phyloP scores from a whole-genome alignment of 53 echinoderm and acorn worm genomes.

The Pentamera pediparva region DNA sequence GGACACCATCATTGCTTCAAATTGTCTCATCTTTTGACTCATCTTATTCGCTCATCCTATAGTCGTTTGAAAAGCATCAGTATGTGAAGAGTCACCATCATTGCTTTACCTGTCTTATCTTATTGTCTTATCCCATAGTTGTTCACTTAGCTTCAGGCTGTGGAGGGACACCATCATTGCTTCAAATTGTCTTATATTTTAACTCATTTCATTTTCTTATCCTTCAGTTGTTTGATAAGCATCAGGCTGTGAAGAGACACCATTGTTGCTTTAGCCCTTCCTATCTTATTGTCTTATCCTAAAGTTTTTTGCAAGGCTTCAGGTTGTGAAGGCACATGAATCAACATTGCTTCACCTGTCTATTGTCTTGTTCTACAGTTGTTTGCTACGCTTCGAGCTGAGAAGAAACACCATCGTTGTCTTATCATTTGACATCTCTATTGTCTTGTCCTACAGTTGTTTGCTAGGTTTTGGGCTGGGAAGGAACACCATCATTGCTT shows the following conservation, averaged over 20 bases:
- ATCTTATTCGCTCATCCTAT: too few relatives aligned
- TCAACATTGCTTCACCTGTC: conserved; percentile 75
- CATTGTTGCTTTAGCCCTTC: too few relatives aligned
- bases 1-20: conserved; percentile 79
- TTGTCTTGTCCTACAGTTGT: conserved; percentile 42
- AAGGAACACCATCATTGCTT: conserved; percentile 83
- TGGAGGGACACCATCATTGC: too few relatives aligned
- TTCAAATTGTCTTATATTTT: too few relatives aligned
- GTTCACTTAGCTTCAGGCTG: too few relatives aligned
- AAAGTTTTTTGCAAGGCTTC: conserved; percentile 90
- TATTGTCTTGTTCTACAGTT: conserved; percentile 37
- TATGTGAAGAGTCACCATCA: too few relatives aligned
- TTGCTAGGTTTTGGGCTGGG: conserved; percentile 77
- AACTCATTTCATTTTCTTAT: too few relatives aligned
- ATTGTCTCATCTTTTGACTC: too few relatives aligned
- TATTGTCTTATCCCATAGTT: not conserved
- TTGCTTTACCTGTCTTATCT: too few relatives aligned
- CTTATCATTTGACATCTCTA: too few relatives aligned
- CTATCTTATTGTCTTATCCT: not conserved
- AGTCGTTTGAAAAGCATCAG: too few relatives aligned
- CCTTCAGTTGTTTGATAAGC: conserved; percentile 80
- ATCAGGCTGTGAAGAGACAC: conserved; percentile 80
- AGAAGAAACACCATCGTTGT: conserved; percentile 78
- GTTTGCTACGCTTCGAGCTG: conserved; percentile 86
- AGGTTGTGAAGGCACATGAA: conserved; percentile 79